phyloP scores from a whole-genome alignment of 2,797 vertebrate species.

The Bovichtus diacanthus region DNA sequence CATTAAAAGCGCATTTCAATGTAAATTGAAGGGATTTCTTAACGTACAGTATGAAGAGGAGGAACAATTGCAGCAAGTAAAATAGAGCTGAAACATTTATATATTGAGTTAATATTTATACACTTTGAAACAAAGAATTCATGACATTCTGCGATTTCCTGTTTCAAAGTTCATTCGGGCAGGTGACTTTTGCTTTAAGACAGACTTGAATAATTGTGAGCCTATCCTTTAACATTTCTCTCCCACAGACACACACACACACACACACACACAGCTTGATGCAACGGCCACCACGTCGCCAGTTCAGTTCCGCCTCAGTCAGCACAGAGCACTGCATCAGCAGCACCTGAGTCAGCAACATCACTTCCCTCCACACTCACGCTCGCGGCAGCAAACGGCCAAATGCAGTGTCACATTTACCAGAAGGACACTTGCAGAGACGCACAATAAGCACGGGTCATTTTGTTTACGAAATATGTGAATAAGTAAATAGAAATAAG shows the following conservation, averaged over 20 bases:
- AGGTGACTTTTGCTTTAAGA: neutral
- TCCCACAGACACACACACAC: neutral
- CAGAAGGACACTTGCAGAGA: neutral
- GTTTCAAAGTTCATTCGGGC: neutral
- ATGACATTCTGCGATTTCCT: too few relatives aligned
- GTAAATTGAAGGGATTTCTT: too few relatives aligned
- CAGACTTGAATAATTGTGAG: neutral
- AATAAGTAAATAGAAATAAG: neutral
- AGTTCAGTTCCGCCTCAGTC: slow-evolving; percentile 43
- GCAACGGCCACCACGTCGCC: neutral
- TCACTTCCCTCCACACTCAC: slow-evolving; percentile 63
- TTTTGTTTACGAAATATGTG: neutral
- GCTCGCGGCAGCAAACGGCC: neutral
- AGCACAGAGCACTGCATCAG: slow-evolving; percentile 44
- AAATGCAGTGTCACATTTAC: neutral
- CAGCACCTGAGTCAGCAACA: slow-evolving; percentile 73
- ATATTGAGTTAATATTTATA: too few relatives aligned
- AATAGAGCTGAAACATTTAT: neutral
- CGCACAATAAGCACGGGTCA: accelerated
- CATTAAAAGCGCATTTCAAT: too few relatives aligned
- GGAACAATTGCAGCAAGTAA: neutral
- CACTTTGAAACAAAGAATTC: too few relatives aligned
- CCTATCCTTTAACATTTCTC: neutral
- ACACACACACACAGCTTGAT: slow-evolving; percentile 1
- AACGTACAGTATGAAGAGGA: neutral